These are phyloP conservation scores for crab-eating macaque (Macaca fascicularis) DNA, from an alignment of 2,113 vertebrate species.

Conservation along the genomic window T2T-MFA8v1.1 NC_088391.1:90571501-90572000, in stretches of 20 bases:
- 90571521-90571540: neutral
- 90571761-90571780: neutral
- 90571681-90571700: slow-evolving; percentile 13
- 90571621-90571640: too few relatives aligned
- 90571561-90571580: neutral
- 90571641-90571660: neutral
- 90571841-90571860: neutral
- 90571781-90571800: neutral
- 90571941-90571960: too few relatives aligned
- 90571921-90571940: too few relatives aligned
- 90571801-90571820: neutral
- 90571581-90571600: neutral
- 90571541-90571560: neutral
- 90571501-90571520: neutral
- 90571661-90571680: neutral
- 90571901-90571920: too few relatives aligned
- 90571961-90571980: too few relatives aligned
- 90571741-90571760: neutral
- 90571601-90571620: neutral
- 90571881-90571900: too few relatives aligned
- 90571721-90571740: neutral
- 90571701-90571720: neutral
- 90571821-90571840: neutral
- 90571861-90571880: neutral
- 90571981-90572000: too few relatives aligned